These are phyloP conservation scores for Pelochelys cantorii DNA, from an alignment of 2,797 vertebrate genomes.

Conservation along the genomic window DNA sequence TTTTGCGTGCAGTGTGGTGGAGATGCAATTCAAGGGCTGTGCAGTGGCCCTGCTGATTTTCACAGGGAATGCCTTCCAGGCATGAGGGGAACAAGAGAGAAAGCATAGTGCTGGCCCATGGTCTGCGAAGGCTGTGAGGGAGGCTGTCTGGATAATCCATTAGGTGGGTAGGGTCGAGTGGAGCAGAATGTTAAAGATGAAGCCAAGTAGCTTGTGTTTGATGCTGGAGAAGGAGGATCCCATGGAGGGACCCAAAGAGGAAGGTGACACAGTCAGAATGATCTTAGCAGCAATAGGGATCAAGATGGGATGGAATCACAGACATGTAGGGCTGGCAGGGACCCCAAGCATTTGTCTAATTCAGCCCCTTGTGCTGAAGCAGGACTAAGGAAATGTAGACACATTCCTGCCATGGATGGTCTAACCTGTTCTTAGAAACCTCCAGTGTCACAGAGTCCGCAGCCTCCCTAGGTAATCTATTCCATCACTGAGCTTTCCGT, in stretches of 20 bases:
- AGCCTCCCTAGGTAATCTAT: neutral
- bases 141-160: neutral
- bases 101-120: neutral
- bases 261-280: neutral
- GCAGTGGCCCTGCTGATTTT: neutral
- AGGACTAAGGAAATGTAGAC: neutral
- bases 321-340: neutral
- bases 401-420: neutral
- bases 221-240: neutral
- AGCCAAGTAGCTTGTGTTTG: neutral
- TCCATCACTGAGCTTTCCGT: neutral
- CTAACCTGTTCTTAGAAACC: neutral
- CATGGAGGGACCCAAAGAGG: neutral
- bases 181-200: conserved; percentile 7
- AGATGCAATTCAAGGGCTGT: neutral
- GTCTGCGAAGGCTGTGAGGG: accelerated
- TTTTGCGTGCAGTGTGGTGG: neutral
- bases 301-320: neutral
- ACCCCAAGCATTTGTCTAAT: neutral
- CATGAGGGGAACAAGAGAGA: no score
- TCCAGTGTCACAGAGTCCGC: neutral
- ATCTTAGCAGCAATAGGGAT: neutral
- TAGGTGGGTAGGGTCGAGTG: neutral
- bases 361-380: neutral
- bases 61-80: neutral